Evolutionary conservation across 2,888 invertebrate species (phyloP).

Genomic region (Cecidostiba fungosa): DNA sequence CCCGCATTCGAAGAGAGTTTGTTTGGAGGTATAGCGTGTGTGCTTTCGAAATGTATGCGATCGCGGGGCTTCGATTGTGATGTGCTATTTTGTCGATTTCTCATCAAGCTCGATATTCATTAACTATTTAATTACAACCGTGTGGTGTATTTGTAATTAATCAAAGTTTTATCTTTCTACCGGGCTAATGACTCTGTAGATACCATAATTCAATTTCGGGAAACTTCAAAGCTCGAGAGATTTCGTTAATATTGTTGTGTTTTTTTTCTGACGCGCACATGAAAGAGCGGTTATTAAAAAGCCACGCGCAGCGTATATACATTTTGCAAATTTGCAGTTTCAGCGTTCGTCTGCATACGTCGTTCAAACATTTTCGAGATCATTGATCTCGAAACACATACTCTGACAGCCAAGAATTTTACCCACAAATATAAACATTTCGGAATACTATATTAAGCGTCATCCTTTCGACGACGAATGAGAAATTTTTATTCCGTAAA

Average conservation of each 20-base stretch:
- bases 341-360: slow-evolving; percentile 1
- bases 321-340: slow-evolving; percentile 38
- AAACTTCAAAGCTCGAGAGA: slow-evolving; percentile 8
- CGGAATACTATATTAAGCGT: too few relatives aligned
- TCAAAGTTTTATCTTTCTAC: not conserved
- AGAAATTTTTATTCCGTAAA: too few relatives aligned
- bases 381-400: slow-evolving; percentile 23
- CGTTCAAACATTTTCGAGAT: slow-evolving; percentile 27
- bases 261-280: not conserved
- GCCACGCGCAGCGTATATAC: not conserved
- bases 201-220: not conserved
- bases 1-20: not conserved
- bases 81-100: too few relatives aligned
- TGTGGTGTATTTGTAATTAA: too few relatives aligned
- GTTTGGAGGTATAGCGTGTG: not conserved
- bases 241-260: not conserved
- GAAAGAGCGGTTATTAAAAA: not conserved
- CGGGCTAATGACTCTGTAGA: not conserved
- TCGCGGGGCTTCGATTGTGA: too few relatives aligned
- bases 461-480: too few relatives aligned
- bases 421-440: not conserved
- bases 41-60: too few relatives aligned
- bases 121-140: too few relatives aligned
- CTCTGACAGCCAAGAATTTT: not conserved
- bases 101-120: too few relatives aligned